phyloP scores from a whole-genome alignment of 2,888 invertebrate genomes.

The Amiota mariae region DNA sequence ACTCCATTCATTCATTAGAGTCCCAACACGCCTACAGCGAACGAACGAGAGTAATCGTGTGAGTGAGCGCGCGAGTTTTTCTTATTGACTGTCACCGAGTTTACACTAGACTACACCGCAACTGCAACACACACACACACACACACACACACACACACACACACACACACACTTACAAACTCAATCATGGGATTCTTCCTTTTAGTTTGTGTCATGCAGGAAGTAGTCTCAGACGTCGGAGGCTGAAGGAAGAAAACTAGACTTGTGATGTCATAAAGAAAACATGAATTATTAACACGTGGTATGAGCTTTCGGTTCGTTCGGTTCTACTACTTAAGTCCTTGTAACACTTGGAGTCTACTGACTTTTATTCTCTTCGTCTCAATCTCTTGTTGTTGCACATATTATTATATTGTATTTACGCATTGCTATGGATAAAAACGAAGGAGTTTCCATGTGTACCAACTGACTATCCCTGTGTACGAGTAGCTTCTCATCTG shows the following conservation, averaged over 20 bases:
- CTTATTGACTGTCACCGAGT: slow-evolving; percentile 14
- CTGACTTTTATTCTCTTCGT: slow-evolving; percentile 36
- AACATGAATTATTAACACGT: slow-evolving; percentile 56
- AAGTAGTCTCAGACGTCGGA: no score
- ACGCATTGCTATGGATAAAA: slow-evolving; percentile 50
- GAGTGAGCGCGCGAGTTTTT: no score
- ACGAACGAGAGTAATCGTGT: no score
- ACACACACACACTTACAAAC: no score
- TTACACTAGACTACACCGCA: not conserved
- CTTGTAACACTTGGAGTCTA: slow-evolving; percentile 47
- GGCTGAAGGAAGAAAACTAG: no score
- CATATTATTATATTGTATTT: slow-evolving; percentile 53
- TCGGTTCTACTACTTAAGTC: slow-evolving; percentile 25
- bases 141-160: no score
- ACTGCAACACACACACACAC: no score
- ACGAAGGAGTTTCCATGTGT: not conserved
- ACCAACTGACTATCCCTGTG: slow-evolving; percentile 40
- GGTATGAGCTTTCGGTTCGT: slow-evolving; percentile 61
- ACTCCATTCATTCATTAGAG: no score
- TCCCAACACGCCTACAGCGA: no score
- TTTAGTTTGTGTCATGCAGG: no score
- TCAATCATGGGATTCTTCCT: no score
- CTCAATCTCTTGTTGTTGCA: not conserved
- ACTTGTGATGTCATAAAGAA: slow-evolving; percentile 39
- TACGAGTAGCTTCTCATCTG: slow-evolving; percentile 57